phyloP scores from a whole-genome alignment of 2,888 invertebrate species.

The Ypsolopha sequella region DNA sequence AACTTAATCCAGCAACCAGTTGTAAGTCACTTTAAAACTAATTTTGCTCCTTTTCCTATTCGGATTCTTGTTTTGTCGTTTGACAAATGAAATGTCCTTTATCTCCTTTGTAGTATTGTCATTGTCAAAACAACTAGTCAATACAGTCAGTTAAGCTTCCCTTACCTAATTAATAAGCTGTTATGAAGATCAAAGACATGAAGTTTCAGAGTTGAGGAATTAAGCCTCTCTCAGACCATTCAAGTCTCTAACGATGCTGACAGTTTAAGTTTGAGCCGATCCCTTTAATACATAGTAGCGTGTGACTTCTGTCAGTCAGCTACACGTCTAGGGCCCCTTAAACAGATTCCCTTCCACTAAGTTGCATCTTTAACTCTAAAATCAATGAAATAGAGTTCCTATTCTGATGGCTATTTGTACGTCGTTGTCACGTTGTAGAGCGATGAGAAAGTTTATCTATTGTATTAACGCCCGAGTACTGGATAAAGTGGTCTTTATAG shows the following conservation, averaged over 20 bases:
- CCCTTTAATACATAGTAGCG: conserved; percentile 38
- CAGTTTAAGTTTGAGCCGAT: conserved; percentile 50
- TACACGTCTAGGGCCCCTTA: conserved; percentile 22
- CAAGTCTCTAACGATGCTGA: conserved; percentile 30
- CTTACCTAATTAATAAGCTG: conserved; percentile 57
- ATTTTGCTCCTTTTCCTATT: too few species aligned
- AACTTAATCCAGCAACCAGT: too few species aligned
- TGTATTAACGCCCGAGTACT: conserved; percentile 47
- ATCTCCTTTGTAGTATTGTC: too few species aligned
- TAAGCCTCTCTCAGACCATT: conserved; percentile 26
- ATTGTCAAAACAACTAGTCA: neutral
- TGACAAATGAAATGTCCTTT: too few species aligned
- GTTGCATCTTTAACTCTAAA: neutral
- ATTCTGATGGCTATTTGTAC: conserved; percentile 5
- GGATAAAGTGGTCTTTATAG: conserved; percentile 54
- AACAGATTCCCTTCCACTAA: neutral
- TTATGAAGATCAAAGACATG: conserved; percentile 57
- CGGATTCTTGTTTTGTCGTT: too few species aligned
- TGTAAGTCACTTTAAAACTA: too few species aligned
- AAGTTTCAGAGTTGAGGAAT: conserved; percentile 37
- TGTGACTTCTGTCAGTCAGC: conserved; percentile 51
- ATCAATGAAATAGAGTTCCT: neutral
- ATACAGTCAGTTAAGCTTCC: conserved; percentile 48
- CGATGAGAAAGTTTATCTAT: conserved; percentile 37
- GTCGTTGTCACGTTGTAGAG: conserved; percentile 20